Evolutionary conservation across 2,797 vertebrate genomes (phyloP).

Genomic region (Nyctalus aviator): DNA sequence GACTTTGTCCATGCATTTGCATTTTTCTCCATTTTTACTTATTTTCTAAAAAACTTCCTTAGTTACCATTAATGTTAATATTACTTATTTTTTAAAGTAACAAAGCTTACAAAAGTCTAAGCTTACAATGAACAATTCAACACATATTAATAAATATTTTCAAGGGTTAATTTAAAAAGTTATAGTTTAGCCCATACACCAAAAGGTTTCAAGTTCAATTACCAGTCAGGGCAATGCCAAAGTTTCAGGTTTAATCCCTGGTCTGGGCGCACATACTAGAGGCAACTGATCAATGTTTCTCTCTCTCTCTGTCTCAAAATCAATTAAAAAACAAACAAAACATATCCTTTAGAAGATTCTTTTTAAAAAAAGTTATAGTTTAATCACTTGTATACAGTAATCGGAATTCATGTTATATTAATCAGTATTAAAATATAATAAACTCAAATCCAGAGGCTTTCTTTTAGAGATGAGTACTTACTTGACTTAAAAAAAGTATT

Average conservation of each 20-base stretch:
- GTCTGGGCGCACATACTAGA: too few relatives aligned
- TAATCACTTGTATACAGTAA: neutral
- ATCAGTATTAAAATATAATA: constrained; percentile 6
- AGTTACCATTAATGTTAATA: neutral
- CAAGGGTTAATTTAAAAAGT: constrained; percentile 32
- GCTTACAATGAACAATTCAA: constrained; percentile 31
- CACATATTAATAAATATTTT: neutral
- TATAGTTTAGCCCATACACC: too few relatives aligned
- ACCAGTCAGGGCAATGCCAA: neutral
- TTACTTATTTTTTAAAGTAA: neutral
- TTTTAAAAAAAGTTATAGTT: neutral
- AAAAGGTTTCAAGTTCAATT: neutral
- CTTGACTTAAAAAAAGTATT: neutral
- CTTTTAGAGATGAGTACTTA: neutral
- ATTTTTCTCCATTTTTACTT: constrained; percentile 5
- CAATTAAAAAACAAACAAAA: neutral
- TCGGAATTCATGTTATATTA: constrained; percentile 8
- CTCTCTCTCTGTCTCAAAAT: neutral
- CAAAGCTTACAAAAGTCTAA: constrained; percentile 49
- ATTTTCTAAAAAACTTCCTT: neutral
- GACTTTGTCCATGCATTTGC: neutral
- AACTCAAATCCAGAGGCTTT: neutral
- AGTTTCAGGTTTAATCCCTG: neutral
- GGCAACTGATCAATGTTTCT: too few relatives aligned
- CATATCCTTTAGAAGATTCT: neutral